A percentile compares a stretch with the other conserved stretches of the same genome.
Evolutionary conservation across 2,113 vertebrate species (phyloP).

Genomic region (Tragelaphus imberbis): DNA sequence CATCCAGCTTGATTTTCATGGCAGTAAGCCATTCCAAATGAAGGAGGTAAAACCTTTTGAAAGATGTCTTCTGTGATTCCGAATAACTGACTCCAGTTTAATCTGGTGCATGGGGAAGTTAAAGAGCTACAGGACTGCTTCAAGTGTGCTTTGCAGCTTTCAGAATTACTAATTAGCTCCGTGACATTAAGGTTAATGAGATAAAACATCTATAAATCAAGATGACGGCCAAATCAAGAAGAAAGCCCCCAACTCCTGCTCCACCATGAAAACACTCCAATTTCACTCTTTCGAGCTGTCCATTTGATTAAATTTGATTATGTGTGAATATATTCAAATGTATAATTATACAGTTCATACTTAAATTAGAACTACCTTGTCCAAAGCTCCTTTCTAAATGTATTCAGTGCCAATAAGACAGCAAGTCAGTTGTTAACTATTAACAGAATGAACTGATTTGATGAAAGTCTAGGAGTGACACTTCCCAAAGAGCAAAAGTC

Average conservation of each 20-base stretch:
- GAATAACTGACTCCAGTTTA: conserved; percentile 33
- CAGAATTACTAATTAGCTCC: conserved; percentile 57
- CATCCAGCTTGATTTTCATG: not conserved
- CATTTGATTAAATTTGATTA: conserved; percentile 54
- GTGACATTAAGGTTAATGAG: conserved; percentile 64
- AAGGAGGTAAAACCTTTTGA: not conserved
- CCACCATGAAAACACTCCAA: not conserved
- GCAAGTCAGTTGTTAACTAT: not conserved
- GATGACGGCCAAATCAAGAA: conserved; percentile 31
- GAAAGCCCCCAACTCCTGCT: conserved; percentile 19
- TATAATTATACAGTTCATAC: conserved; percentile 46
- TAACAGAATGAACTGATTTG: not conserved
- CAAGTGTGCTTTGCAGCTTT: conserved; percentile 7
- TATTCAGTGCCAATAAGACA: conserved; percentile 6
- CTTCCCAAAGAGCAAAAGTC: not conserved
- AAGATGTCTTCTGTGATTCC: not conserved
- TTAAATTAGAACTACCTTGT: conserved; percentile 33
- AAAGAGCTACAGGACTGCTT: conserved; percentile 32
- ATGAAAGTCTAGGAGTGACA: not conserved
- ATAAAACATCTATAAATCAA: conserved; percentile 68
- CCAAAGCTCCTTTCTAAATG: conserved; percentile 40
- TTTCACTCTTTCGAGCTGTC: conserved; percentile 19
- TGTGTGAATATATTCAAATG: conserved; percentile 8
- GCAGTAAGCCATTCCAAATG: not conserved
- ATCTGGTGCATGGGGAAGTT: not conserved